These are phyloP conservation scores for Okapia johnstoni DNA, from an alignment of 2,113 vertebrate genomes.

Conservation along the genomic window DNA sequence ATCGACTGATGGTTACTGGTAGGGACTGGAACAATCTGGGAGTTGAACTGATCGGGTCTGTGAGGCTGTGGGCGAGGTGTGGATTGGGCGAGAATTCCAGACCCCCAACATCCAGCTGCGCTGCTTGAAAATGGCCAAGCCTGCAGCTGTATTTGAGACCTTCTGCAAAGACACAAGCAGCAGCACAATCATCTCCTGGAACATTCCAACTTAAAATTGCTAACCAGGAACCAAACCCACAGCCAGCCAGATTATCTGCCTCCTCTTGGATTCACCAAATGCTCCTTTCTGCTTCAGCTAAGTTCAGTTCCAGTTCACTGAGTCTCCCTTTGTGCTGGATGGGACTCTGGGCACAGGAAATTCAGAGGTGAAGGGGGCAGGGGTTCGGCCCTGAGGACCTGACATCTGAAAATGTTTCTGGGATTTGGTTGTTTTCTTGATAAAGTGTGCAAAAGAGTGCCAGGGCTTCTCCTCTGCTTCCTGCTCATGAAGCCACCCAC, in stretches of 20 bases:
- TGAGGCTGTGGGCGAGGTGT: neutral
- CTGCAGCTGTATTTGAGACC: neutral
- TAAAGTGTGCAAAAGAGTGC: no score
- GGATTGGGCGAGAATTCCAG: neutral
- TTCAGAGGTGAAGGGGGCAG: neutral
- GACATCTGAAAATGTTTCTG: neutral
- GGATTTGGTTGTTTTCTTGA: neutral
- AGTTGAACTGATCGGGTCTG: neutral
- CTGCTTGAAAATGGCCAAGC: neutral
- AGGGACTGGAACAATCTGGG: neutral
- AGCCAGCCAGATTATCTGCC: neutral
- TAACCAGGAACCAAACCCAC: neutral
- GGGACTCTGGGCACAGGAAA: neutral
- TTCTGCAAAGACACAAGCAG: neutral
- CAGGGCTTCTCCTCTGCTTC: neutral
- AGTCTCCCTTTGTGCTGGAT: neutral
- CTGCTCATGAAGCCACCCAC: neutral
- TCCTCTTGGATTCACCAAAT: neutral
- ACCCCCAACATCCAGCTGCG: neutral
- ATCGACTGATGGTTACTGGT: neutral
- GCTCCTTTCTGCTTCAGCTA: neutral
- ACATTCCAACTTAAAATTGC: neutral
- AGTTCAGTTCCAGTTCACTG: neutral
- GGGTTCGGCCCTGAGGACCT: neutral
- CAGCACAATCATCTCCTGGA: neutral